These are phyloP conservation scores for Varroa destructor DNA, from an alignment of 1,140 invertebrate species.

Conservation along the genomic window DNA sequence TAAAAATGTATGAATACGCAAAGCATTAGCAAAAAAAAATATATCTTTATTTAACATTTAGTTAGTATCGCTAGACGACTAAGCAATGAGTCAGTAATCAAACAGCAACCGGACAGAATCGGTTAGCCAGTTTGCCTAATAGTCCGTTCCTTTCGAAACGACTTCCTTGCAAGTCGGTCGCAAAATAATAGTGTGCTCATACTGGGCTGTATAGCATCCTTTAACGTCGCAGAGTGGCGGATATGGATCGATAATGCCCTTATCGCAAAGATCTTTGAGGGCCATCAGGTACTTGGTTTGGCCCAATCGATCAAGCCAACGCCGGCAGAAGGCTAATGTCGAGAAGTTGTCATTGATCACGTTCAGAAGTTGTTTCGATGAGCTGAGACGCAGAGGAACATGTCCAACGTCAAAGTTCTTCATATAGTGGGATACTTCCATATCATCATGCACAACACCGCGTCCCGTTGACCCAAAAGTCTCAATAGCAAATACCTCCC, in stretches of 20 bases:
- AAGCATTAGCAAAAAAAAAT: no score
- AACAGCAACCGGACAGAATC: no score
- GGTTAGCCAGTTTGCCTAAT: constrained; percentile 46
- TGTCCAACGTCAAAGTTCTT: constrained; percentile 92
- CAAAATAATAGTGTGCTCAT: constrained; percentile 94
- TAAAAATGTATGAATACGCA: no score
- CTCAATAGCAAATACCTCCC: constrained; percentile 98
- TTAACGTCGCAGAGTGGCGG: constrained; percentile 94
- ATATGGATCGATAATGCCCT: constrained; percentile 85
- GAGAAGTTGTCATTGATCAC: constrained; percentile 97
- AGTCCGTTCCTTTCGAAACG: constrained; percentile 87
- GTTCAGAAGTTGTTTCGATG: constrained; percentile 80
- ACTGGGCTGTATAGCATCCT: constrained; percentile 97
- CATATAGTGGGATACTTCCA: constrained; percentile 99
- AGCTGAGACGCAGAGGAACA: constrained; percentile 67
- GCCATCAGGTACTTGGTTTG: constrained; percentile 97
- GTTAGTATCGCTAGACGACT: no score
- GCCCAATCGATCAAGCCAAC: constrained; percentile 92
- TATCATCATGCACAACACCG: constrained; percentile 92
- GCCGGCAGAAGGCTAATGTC: constrained; percentile 93
- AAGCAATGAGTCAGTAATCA: no score
- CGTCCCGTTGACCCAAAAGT: constrained; percentile 97
- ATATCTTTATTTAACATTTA: no score
- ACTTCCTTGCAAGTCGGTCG: constrained; percentile 97
- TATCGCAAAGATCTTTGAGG: constrained; percentile 94